phyloP scores from a whole-genome alignment of 2,797 vertebrate species.

The Fratercula arctica region DNA sequence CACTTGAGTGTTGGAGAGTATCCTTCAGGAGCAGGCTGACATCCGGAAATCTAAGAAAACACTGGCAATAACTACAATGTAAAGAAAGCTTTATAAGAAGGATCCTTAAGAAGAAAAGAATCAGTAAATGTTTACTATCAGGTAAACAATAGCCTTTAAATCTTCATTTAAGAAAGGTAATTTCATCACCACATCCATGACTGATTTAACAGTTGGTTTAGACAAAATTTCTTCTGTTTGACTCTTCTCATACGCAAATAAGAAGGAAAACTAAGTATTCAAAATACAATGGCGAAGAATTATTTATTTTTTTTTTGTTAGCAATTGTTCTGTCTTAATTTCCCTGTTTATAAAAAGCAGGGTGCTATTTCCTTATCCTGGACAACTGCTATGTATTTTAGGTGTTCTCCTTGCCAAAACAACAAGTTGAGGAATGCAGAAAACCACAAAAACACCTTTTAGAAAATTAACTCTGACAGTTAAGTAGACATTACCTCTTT shows the following conservation, averaged over 20 bases:
- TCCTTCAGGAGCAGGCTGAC: slow-evolving; percentile 90
- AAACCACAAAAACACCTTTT: not conserved
- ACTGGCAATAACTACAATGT: slow-evolving; percentile 38
- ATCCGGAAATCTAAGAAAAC: slow-evolving; percentile 84
- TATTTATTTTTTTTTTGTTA: not conserved
- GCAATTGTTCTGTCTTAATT: not conserved
- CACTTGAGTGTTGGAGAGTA: slow-evolving; percentile 89
- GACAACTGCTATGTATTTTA: not conserved
- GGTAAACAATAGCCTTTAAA: not conserved
- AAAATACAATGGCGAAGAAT: not conserved
- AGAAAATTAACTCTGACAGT: not conserved
- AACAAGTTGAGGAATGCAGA: not conserved
- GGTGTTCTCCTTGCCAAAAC: not conserved
- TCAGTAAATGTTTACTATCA: not conserved
- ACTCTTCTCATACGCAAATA: not conserved
- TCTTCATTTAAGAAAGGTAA: not conserved
- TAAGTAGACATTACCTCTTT: not conserved
- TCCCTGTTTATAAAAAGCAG: not conserved
- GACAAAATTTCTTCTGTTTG: not conserved
- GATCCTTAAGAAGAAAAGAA: not conserved
- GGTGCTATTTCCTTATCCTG: not conserved
- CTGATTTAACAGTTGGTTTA: not conserved
- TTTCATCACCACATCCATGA: not conserved
- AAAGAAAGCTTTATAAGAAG: slow-evolving; percentile 19
- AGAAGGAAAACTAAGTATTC: not conserved